A percentile compares a stretch with the other conserved stretches of the same genome.
Evolutionary conservation across 2,113 vertebrate genomes (phyloP).

Genomic region (Dermatemys mawii): DNA sequence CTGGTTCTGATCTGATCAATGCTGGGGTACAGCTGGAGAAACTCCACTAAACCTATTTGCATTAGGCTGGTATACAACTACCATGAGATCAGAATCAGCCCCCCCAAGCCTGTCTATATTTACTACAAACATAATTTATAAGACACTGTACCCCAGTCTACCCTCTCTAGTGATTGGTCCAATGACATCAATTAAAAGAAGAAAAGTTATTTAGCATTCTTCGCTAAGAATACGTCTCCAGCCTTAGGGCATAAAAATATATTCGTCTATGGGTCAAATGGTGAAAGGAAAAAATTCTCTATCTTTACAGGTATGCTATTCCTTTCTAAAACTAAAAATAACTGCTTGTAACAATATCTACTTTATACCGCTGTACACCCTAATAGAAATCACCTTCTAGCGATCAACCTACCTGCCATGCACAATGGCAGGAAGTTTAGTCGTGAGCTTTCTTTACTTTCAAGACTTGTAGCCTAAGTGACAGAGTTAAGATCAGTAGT

Average conservation of each 20-base stretch:
- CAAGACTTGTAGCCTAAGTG: background rate
- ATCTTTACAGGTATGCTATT: background rate
- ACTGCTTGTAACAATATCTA: background rate
- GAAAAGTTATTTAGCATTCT: slow-evolving; percentile 47
- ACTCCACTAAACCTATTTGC: background rate
- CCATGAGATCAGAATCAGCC: background rate
- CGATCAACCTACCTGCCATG: background rate
- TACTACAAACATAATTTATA: background rate
- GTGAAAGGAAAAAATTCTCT: slow-evolving; percentile 28
- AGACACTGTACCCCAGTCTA: background rate
- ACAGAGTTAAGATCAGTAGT: background rate
- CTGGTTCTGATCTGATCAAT: background rate
- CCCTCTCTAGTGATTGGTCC: background rate
- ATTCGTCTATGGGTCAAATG: background rate
- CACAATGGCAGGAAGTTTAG: background rate
- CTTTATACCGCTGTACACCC: background rate
- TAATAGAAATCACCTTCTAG: background rate
- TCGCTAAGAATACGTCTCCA: slow-evolving; percentile 46
- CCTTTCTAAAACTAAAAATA: background rate
- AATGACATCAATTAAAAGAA: slow-evolving; percentile 37
- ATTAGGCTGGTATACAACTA: background rate
- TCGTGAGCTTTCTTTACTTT: background rate
- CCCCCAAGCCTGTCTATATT: background rate
- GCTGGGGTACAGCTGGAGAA: background rate
- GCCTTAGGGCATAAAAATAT: background rate